Evolutionary conservation across 1,140 invertebrate genomes (phyloP).

Genomic region (Macrosteles quadrilineatus): DNA sequence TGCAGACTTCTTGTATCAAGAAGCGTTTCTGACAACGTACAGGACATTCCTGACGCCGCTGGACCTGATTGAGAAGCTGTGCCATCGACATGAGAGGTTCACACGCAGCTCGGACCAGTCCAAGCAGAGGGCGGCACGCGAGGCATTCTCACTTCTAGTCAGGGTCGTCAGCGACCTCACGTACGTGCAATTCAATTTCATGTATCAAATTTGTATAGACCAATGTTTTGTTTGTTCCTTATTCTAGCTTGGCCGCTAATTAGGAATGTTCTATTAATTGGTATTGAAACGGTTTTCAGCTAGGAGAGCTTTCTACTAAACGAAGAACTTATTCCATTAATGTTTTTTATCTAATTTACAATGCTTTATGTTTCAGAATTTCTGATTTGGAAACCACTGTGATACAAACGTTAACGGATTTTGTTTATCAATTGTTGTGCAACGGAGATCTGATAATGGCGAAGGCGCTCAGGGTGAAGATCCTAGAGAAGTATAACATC

Average conservation of each 20-base stretch:
- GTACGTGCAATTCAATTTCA: slow-evolving; percentile 59
- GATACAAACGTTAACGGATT: slow-evolving; percentile 80
- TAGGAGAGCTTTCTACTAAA: too few species aligned
- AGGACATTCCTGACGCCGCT: slow-evolving; percentile 91
- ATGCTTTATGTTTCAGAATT: slow-evolving; percentile 60
- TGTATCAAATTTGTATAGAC: too few species aligned
- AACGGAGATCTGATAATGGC: slow-evolving; percentile 85
- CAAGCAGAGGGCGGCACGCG: slow-evolving; percentile 78
- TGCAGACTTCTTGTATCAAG: slow-evolving; percentile 90
- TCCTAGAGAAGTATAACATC: slow-evolving; percentile 83
- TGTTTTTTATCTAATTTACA: too few species aligned
- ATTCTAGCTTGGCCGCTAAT: too few species aligned
- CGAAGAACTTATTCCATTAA: too few species aligned
- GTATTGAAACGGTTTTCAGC: too few species aligned
- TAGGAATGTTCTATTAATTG: too few species aligned
- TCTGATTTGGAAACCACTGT: slow-evolving; percentile 77
- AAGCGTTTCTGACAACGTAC: slow-evolving; percentile 96
- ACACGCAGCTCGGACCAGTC: slow-evolving; percentile 68
- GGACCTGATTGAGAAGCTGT: slow-evolving; percentile 84
- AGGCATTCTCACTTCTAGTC: slow-evolving; percentile 87
- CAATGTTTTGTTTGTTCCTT: too few species aligned
- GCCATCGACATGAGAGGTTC: slow-evolving; percentile 84
- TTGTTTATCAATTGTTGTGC: slow-evolving; percentile 88
- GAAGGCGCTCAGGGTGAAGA: slow-evolving; percentile 83
- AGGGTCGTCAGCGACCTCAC: slow-evolving; percentile 92